Evolutionary conservation across 2,797 vertebrate genomes (phyloP).

Genomic region (Balearica regulorum): DNA sequence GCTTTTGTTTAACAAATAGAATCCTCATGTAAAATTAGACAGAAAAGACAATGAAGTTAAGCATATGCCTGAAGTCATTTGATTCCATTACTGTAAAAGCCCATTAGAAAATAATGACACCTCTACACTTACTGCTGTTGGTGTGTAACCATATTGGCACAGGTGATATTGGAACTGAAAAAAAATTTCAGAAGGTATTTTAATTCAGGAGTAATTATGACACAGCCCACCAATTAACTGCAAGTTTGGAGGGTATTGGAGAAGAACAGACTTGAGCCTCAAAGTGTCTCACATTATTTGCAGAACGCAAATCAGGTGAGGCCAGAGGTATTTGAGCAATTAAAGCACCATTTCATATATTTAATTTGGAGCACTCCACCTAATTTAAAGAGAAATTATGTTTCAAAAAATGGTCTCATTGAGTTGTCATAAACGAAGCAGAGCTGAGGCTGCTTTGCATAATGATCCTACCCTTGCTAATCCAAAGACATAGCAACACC

Average conservation of each 20-base stretch:
- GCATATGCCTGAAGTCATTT: neutral
- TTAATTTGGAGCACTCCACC: neutral
- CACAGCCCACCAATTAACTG: neutral
- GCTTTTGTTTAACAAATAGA: conserved; percentile 12
- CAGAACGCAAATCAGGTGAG: neutral
- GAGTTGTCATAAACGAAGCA: neutral
- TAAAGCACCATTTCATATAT: neutral
- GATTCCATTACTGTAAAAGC: neutral
- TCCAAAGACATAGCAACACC: neutral
- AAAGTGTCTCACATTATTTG: neutral
- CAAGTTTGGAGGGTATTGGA: neutral
- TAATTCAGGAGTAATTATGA: neutral
- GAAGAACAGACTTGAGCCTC: neutral
- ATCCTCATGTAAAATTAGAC: neutral
- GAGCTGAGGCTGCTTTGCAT: neutral
- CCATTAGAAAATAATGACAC: neutral
- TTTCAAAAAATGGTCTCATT: neutral
- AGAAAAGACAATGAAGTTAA: conserved; percentile 3
- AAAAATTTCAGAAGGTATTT: neutral
- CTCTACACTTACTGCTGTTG: neutral
- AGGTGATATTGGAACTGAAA: neutral
- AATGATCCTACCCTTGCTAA: neutral
- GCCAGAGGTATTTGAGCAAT: neutral
- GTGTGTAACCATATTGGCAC: neutral
- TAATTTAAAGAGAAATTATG: neutral